Evolutionary conservation across 2,113 vertebrate species (phyloP).

Genomic region (Struthio camelus): DNA sequence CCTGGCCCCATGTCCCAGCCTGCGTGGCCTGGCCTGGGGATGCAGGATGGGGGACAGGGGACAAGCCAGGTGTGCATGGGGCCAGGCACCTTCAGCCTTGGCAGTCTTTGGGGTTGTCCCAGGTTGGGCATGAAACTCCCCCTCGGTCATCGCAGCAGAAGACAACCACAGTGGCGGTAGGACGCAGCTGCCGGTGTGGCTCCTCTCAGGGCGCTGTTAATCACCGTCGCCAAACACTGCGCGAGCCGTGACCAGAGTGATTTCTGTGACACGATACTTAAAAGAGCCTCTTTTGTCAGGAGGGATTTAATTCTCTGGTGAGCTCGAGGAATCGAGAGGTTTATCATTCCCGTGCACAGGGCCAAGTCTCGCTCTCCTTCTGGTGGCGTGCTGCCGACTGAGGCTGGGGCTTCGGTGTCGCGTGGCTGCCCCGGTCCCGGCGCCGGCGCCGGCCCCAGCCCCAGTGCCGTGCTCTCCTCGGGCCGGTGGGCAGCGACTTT

Average conservation of each 20-base stretch:
- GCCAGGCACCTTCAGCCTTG: background rate
- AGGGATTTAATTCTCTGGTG: background rate
- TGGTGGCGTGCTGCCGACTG: too few relatives aligned
- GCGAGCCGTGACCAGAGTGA: background rate
- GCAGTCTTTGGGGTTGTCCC: too few relatives aligned
- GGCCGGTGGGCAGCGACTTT: background rate
- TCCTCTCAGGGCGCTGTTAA: background rate
- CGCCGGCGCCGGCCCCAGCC: background rate
- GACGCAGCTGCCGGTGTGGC: background rate
- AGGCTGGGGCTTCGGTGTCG: too few relatives aligned
- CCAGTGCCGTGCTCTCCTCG: background rate
- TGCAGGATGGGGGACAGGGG: too few relatives aligned
- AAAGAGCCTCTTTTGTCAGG: background rate
- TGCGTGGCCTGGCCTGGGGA: too few relatives aligned
- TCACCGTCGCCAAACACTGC: background rate
- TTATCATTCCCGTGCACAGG: background rate
- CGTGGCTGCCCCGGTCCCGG: background rate
- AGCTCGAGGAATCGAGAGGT: background rate
- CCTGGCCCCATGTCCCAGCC: too few relatives aligned
- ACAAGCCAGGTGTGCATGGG: too few relatives aligned
- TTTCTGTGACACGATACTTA: background rate
- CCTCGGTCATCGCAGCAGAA: too few relatives aligned
- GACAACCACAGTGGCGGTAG: too few relatives aligned
- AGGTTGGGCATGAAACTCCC: too few relatives aligned
- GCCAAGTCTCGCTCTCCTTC: too few relatives aligned